Evolutionary conservation across 1,140 invertebrate genomes (phyloP).

Genomic region (Trachymyrmex septentrionalis): DNA sequence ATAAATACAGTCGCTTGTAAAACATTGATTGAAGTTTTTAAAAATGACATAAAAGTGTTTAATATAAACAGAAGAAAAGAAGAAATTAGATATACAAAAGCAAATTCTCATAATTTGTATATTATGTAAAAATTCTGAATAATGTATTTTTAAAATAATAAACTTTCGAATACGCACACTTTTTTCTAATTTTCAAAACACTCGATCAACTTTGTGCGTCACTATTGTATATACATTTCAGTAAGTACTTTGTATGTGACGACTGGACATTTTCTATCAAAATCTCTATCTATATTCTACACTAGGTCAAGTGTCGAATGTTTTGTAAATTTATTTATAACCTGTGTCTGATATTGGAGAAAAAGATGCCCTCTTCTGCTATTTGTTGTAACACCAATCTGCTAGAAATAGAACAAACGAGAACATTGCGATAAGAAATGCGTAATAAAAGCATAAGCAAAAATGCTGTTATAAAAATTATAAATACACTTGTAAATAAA

Average conservation of each 20-base stretch:
- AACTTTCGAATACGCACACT: background rate
- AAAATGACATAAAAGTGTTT: background rate
- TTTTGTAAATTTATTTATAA: conserved; percentile 31
- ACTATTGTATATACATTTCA: background rate
- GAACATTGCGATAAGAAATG: background rate
- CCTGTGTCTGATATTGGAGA: conserved; percentile 9
- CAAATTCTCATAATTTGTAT: background rate
- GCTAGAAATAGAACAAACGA: background rate
- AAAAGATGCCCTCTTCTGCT: conserved; percentile 12
- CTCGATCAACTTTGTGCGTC: background rate
- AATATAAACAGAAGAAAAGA: background rate
- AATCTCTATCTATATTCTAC: conserved; percentile 1
- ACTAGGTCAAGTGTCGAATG: background rate
- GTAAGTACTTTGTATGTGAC: background rate
- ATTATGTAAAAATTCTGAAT: background rate
- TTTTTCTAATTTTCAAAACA: conserved; percentile 1
- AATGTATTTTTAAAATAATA: background rate
- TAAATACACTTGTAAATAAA: too few species aligned
- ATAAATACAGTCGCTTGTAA: background rate
- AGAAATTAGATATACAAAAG: background rate
- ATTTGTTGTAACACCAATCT: background rate
- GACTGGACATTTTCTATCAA: conserved; percentile 8
- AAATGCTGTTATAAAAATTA: background rate
- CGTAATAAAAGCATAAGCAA: background rate
- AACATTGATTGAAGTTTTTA: background rate